phyloP scores from a whole-genome alignment of 2,797 vertebrate genomes.

The Micrastur ruficollis region DNA sequence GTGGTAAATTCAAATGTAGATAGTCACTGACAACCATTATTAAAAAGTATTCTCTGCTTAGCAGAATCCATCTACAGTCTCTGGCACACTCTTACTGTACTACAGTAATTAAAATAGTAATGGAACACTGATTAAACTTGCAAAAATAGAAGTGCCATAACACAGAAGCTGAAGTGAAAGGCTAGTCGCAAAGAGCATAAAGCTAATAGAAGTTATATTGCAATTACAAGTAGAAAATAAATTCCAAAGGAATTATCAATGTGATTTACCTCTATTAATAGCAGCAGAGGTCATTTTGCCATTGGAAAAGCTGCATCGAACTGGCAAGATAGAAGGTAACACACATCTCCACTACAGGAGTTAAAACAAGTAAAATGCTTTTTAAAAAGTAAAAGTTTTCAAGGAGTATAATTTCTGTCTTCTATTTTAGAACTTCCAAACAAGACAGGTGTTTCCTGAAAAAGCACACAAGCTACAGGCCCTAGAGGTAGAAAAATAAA shows the following conservation, averaged over 20 bases:
- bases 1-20: neutral
- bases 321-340: neutral
- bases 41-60: neutral
- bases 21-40: neutral
- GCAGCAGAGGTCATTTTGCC: neutral
- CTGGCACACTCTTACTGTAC: neutral
- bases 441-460: neutral
- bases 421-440: neutral
- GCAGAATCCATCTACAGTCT: neutral
- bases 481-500: neutral
- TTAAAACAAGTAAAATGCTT: neutral
- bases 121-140: neutral
- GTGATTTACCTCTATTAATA: conserved; percentile 25
- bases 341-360: neutral
- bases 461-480: neutral
- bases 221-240: conserved; percentile 11
- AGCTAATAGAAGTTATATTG: neutral
- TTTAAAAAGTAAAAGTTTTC: neutral
- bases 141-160: neutral
- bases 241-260: neutral
- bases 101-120: neutral
- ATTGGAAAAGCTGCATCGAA: neutral
- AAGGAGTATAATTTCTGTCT: neutral
- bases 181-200: neutral
- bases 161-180: neutral